Base-by-base conservation (phyloP, 2,113 vertebrate genomes). In the Tupaia tana region DNA sequence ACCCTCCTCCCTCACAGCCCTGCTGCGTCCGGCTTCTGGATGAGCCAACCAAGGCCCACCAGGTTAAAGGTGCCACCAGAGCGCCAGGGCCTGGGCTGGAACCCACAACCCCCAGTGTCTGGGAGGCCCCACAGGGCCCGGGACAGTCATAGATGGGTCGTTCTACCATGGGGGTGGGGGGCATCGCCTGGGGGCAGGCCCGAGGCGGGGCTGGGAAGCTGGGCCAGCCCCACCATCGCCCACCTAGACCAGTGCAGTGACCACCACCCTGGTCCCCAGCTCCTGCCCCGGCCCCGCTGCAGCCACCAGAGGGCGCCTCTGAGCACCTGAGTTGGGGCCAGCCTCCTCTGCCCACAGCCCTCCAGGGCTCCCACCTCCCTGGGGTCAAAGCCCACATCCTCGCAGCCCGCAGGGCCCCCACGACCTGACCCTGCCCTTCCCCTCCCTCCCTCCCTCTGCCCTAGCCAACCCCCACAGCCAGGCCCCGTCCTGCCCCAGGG, bases 391-490 rank as follows among this genome's bases (percentile, higher is more conserved):
- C 27, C 64, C 20, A 73, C 20, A 25, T 34, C 67, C 63, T 61
- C 43, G 43, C 43, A 43, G 43, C 5, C 29, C 56, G 22, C 1
- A 8, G 7, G 3, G 9, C 15, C 34, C 14, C 43, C 43, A 43
- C 43, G 43, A 24, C 27, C 18, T 19, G 61, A 2, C 58, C 58
- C 88, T 69, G 34, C 4, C 4, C 4, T 13, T 9, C 66, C 79
- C 43, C 31, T 2, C 27, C 67, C 1, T 0, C 14, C 9, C 61
- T 34, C 6, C 18, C 24, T 2, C 1, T 11, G 34, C 24, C 58
- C 31, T 61, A 0, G 0, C 31, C 7, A 67, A 74, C 29, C 58
- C 16, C 8, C 0, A 43, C 43, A 0, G 0, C 31, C 7, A 67
- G 79, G 34, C 58, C 16, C 8, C 0, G 2, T 29, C 81, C 89